A percentile compares a stretch with the other conserved stretches of the same genome.
These are phyloP conservation scores for Vultur gryphus DNA, from an alignment of 2,797 vertebrate genomes.

Conservation along the genomic window DNA sequence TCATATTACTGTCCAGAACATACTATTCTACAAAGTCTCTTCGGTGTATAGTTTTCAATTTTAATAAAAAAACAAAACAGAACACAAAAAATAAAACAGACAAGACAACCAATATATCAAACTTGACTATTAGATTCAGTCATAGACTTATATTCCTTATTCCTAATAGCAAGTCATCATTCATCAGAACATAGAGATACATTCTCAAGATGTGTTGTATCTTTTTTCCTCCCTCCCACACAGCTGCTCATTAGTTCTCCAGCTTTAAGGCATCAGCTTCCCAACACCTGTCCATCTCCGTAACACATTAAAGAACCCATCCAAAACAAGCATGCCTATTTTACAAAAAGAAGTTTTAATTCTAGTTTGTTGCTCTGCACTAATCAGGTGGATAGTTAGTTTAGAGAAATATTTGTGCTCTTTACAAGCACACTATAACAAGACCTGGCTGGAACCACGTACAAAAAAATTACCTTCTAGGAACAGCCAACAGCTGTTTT, in stretches of 20 bases:
- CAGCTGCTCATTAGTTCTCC: not conserved
- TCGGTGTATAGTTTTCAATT: not conserved
- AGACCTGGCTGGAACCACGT: not conserved
- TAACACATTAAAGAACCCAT: not conserved
- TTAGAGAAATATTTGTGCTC: not conserved
- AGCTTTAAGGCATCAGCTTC: not conserved
- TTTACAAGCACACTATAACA: not conserved
- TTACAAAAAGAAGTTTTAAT: not conserved
- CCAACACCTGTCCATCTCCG: not conserved
- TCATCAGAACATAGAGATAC: not conserved
- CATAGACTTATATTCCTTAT: not conserved
- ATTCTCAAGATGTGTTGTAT: not conserved
- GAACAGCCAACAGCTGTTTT: conserved; percentile 15
- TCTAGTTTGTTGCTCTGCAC: not conserved
- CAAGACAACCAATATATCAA: not conserved
- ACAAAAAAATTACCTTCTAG: not conserved
- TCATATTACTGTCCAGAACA: not conserved
- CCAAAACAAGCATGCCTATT: not conserved
- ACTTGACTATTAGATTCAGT: not conserved
- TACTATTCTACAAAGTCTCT: not conserved
- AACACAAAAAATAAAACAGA: not conserved
- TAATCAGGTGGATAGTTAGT: not conserved
- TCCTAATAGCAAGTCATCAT: not conserved
- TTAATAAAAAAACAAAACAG: not conserved
- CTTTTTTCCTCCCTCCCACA: not conserved